Evolutionary conservation across 2,113 vertebrate species (phyloP).

Genomic region (Bos taurus): ARS-UCD2.0 NC_037330.1:62597001-62597500

Average conservation of each 20-base stretch:
- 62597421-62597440: not conserved
- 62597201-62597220: not conserved
- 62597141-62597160: not conserved
- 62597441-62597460: not conserved
- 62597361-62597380: not conserved
- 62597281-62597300: not conserved
- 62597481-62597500: not conserved
- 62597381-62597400: not conserved
- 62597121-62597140: conserved; percentile 41
- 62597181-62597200: not conserved
- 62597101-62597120: conserved; percentile 36
- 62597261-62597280: not conserved
- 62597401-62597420: not conserved
- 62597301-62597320: not conserved
- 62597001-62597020: conserved; percentile 10
- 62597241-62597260: not conserved
- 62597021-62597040: not conserved
- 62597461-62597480: not conserved
- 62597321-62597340: not conserved
- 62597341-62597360: not conserved
- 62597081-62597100: conserved; percentile 42
- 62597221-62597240: not conserved
- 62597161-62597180: not conserved
- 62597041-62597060: not conserved
- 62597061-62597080: not conserved